phyloP scores from a whole-genome alignment of 2,113 vertebrate genomes.

The Chascanopsetta lugubris region DNA sequence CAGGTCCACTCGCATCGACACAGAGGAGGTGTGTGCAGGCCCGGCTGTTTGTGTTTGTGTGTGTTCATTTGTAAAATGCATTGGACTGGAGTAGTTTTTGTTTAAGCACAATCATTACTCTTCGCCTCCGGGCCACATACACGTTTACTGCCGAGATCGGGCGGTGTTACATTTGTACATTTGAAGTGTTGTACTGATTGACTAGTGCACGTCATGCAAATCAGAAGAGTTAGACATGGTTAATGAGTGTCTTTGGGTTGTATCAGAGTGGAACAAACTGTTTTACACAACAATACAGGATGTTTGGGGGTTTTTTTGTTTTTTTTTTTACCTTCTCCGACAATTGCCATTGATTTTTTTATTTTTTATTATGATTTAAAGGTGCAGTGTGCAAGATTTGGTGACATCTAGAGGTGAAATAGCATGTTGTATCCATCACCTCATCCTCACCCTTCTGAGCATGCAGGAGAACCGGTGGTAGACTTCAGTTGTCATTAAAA shows the following conservation, averaged over 20 bases:
- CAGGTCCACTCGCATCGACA: slow-evolving; percentile 82
- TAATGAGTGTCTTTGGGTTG: slow-evolving; percentile 70
- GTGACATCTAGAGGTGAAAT: too few species aligned
- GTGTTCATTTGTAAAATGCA: slow-evolving; percentile 13
- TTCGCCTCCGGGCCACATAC: slow-evolving; percentile 80
- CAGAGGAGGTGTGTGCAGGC: slow-evolving; percentile 34
- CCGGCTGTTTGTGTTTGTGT: slow-evolving; percentile 3
- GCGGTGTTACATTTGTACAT: slow-evolving; percentile 68
- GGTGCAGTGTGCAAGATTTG: too few species aligned
- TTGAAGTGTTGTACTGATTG: slow-evolving; percentile 75
- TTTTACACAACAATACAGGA: slow-evolving; percentile 44
- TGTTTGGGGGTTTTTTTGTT: too few species aligned
- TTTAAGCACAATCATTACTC: slow-evolving; percentile 87
- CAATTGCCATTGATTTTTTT: not conserved
- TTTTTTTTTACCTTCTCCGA: slow-evolving; percentile 42
- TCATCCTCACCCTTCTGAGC: too few species aligned
- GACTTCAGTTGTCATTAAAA: too few species aligned
- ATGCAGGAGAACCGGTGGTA: too few species aligned
- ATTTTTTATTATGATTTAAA: not conserved
- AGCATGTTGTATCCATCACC: too few species aligned
- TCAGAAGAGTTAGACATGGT: slow-evolving; percentile 62
- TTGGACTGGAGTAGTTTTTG: slow-evolving; percentile 73
- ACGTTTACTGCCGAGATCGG: slow-evolving; percentile 82
- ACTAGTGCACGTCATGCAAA: slow-evolving; percentile 74
- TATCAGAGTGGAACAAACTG: slow-evolving; percentile 59